Percentiles rank a stretch among this genome's conserved stretches.
These are phyloP conservation scores for Brienomyrus longianalis DNA, from an alignment of 2,113 vertebrate species.

Conservation along the genomic window DNA sequence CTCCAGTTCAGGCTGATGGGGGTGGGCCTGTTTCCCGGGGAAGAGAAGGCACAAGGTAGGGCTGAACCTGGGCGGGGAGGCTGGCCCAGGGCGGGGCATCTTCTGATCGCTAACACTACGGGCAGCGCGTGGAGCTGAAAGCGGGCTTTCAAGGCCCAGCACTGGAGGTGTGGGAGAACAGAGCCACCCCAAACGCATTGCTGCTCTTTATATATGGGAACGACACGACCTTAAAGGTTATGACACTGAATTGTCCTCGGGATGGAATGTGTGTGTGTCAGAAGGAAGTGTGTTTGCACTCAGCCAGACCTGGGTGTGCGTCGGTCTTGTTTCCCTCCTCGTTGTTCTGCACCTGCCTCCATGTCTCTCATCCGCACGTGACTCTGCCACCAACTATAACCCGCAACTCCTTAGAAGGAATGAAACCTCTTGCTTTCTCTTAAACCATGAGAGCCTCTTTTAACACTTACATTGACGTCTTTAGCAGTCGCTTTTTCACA, in stretches of 20 bases:
- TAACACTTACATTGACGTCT: neutral
- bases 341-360: neutral
- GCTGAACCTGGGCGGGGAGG: neutral
- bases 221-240: neutral
- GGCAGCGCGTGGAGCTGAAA: neutral
- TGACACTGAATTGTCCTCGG: neutral
- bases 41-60: neutral
- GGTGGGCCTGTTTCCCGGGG: neutral
- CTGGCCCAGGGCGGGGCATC: neutral
- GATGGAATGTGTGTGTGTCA: neutral
- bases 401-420: neutral
- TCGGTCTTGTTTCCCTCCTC: neutral
- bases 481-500: neutral
- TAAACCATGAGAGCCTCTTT: neutral
- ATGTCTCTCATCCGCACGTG: neutral
- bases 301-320: neutral
- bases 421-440: neutral
- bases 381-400: neutral
- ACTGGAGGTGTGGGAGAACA: neutral
- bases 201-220: neutral
- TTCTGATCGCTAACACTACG: neutral
- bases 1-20: neutral
- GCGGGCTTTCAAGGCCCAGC: neutral
- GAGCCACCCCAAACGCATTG: neutral
- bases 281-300: neutral